Percentiles rank a stretch among this genome's conserved stretches.
These are phyloP conservation scores for Matsumurasca onukii DNA, from an alignment of 1,140 invertebrate genomes.

Conservation along the genomic window DNA sequence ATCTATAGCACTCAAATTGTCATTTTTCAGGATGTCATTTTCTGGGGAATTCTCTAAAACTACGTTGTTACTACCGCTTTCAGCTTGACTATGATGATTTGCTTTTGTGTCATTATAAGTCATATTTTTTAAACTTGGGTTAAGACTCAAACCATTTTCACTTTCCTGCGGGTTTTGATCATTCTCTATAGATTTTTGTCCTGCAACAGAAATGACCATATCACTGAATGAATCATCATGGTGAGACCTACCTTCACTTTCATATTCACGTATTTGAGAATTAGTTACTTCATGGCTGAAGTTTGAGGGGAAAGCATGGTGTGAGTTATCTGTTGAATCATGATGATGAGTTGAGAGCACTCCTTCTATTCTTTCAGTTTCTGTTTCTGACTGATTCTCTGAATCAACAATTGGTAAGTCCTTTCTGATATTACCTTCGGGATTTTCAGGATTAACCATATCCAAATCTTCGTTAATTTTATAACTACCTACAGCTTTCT, in stretches of 20 bases:
- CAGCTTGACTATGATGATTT: slow-evolving; percentile 4
- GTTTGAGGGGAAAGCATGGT: no score
- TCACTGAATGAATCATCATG: no score
- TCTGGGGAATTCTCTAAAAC: not conserved
- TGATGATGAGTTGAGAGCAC: not conserved
- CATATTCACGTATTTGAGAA: no score
- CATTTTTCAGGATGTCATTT: not conserved
- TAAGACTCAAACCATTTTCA: not conserved
- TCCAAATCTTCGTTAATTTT: no score
- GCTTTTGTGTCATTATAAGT: not conserved
- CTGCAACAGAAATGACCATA: no score
- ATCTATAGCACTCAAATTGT: slow-evolving; percentile 5
- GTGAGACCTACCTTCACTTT: slow-evolving; percentile 13
- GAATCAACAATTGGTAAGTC: no score
- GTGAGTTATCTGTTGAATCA: slow-evolving; percentile 21
- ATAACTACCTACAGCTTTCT: no score
- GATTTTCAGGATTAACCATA: no score
- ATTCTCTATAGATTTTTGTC: no score
- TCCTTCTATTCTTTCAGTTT: slow-evolving; percentile 27
- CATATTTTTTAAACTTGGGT: no score
- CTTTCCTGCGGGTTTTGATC: not conserved
- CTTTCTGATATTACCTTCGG: no score
- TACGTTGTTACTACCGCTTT: not conserved
- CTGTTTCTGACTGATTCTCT: slow-evolving; percentile 26
- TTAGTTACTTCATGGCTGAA: no score